Evolutionary conservation across 2,113 vertebrate species (phyloP).

Genomic region (Pangasianodon gigas): DNA sequence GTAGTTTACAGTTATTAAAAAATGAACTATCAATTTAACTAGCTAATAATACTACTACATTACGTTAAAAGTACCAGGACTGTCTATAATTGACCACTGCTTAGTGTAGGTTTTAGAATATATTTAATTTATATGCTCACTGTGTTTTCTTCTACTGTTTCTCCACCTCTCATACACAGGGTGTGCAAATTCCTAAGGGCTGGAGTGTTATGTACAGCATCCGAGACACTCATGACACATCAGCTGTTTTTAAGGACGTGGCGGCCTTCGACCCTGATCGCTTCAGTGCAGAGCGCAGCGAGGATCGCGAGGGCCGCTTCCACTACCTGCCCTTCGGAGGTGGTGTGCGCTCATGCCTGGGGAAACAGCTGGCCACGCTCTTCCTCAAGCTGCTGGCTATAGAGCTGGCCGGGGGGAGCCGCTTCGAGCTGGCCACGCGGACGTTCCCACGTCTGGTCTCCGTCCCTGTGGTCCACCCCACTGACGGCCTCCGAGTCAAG

Average conservation of each 20-base stretch:
- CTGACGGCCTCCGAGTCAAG: constrained; percentile 90
- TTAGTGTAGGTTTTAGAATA: background rate
- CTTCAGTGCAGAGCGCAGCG: constrained; percentile 86
- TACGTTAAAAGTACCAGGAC: background rate
- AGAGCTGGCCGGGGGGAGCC: constrained; percentile 90
- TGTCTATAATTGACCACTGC: background rate
- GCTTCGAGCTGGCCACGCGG: constrained; percentile 92
- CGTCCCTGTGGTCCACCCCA: constrained; percentile 92
- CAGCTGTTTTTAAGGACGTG: constrained; percentile 90
- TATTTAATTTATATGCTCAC: background rate
- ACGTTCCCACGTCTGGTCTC: constrained; percentile 88
- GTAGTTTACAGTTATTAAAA: background rate
- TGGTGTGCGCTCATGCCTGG: constrained; percentile 91
- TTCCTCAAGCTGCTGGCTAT: constrained; percentile 92
- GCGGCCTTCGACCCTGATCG: constrained; percentile 90
- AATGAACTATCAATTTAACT: background rate
- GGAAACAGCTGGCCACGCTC: constrained; percentile 93
- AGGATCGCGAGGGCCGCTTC: constrained; percentile 94
- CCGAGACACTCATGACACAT: constrained; percentile 94
- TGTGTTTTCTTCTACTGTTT: background rate
- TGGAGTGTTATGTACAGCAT: constrained; percentile 99
- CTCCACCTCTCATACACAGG: constrained; percentile 70
- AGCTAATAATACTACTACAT: background rate
- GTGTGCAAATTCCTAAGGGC: constrained; percentile 96
- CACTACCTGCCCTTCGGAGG: constrained; percentile 96